phyloP scores from a whole-genome alignment of 2,888 invertebrate species.

The Argynnis bischoffii region DNA sequence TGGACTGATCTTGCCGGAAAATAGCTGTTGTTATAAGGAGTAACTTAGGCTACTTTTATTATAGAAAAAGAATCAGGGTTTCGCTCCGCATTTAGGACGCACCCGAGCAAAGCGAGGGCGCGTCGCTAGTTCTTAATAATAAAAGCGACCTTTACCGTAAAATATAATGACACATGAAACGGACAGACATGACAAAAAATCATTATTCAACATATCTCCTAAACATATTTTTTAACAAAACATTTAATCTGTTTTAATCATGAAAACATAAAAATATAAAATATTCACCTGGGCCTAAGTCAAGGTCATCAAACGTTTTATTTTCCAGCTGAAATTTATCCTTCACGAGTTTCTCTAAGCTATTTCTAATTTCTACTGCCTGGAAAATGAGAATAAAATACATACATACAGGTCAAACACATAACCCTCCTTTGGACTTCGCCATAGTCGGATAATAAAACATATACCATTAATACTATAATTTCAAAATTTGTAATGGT shows the following conservation, averaged over 20 bases:
- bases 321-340: conserved; percentile 65
- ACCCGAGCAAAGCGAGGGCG: no score
- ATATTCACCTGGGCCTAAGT: conserved; percentile 64
- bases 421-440: background rate
- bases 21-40: no score
- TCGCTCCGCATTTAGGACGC: no score
- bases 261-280: conserved; percentile 30
- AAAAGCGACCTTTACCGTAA: no score
- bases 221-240: background rate
- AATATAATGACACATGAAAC: no score
- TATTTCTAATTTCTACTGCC: conserved; percentile 67
- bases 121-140: no score
- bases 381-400: conserved; percentile 45
- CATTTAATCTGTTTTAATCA: background rate
- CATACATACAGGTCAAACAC: background rate
- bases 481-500: no score
- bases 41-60: no score
- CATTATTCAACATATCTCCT: background rate
- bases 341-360: conserved; percentile 68
- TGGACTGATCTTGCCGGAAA: no score
- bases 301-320: conserved; percentile 56
- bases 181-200: no score
- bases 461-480: background rate
- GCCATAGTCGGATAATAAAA: background rate
- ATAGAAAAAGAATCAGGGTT: no score